Conservation (phyloP, 2,113 vertebrate genomes). For the Microtus montanus region DNA sequence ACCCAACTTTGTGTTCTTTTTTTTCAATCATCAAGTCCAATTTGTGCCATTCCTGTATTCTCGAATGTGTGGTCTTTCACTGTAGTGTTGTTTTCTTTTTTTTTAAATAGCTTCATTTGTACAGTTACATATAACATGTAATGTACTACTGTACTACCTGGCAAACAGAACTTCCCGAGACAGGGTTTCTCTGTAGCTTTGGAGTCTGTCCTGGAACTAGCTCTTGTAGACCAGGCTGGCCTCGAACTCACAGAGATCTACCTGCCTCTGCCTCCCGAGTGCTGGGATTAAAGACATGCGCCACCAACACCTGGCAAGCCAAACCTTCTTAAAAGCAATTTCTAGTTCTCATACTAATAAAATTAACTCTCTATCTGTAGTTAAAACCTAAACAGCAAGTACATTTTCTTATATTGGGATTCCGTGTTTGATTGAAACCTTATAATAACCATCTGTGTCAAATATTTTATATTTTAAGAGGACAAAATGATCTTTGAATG, state of each 20-base stretch:
- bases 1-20: neutral
- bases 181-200: too few relatives aligned
- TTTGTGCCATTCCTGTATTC: neutral
- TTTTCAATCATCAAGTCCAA: neutral
- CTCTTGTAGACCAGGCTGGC: too few relatives aligned
- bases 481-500: slow-evolving; percentile 1
- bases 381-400: slow-evolving; percentile 26
- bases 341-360: neutral
- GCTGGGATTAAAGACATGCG: too few relatives aligned
- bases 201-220: too few relatives aligned
- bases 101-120: neutral
- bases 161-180: neutral
- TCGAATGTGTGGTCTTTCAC: neutral
- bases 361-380: neutral
- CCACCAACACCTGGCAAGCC: neutral
- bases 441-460: neutral
- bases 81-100: neutral
- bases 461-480: slow-evolving; percentile 24
- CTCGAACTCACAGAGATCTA: too few relatives aligned
- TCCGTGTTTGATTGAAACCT: slow-evolving; percentile 21
- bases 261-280: too few relatives aligned
- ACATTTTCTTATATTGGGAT: slow-evolving; percentile 12
- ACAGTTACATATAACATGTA: neutral
- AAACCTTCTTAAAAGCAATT: slow-evolving; percentile 25
- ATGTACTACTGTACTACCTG: neutral